A percentile compares a stretch with the other conserved stretches of the same genome.
Evolutionary conservation across 2,797 vertebrate species (phyloP).

Genomic region (Gadopsis marmoratus): DNA sequence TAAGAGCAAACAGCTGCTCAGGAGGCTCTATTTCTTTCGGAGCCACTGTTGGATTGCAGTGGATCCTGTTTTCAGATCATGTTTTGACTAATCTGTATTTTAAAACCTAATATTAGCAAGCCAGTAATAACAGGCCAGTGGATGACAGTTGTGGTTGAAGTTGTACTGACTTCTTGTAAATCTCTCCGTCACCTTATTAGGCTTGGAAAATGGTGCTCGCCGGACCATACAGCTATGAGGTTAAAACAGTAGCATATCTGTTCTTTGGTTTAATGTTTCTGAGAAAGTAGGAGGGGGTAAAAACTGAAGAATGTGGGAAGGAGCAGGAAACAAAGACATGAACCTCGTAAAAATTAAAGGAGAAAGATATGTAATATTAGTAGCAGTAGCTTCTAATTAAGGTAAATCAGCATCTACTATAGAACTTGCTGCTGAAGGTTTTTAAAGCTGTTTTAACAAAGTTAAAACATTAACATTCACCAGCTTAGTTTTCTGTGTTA

Average conservation of each 20-base stretch:
- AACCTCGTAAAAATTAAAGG: background rate
- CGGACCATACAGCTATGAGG: conserved; percentile 63
- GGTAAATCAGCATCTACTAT: background rate
- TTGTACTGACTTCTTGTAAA: conserved; percentile 35
- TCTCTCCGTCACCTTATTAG: conserved; percentile 68
- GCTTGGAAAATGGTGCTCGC: conserved; percentile 59
- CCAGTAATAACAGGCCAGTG: conserved; percentile 10
- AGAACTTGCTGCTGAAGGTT: background rate
- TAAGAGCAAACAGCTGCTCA: conserved; percentile 35
- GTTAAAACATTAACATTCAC: background rate
- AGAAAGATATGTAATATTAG: background rate
- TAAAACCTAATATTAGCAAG: conserved; percentile 10
- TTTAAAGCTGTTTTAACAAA: conserved; percentile 1
- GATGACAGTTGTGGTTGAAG: conserved; percentile 18
- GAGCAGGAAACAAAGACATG: conserved; percentile 1
- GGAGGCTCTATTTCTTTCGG: background rate
- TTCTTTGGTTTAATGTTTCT: conserved; percentile 36
- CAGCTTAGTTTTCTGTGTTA: too few species aligned
- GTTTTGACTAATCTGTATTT: conserved; percentile 23
- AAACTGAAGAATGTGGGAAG: conserved; percentile 7
- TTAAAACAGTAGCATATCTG: conserved; percentile 45
- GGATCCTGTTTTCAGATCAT: background rate
- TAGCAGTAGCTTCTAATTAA: background rate
- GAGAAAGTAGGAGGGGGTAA: conserved; percentile 12
- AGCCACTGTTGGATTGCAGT: background rate